Conservation (phyloP, 2,888 invertebrate species). For the Scaptomyza cyrtandrae region DNA sequence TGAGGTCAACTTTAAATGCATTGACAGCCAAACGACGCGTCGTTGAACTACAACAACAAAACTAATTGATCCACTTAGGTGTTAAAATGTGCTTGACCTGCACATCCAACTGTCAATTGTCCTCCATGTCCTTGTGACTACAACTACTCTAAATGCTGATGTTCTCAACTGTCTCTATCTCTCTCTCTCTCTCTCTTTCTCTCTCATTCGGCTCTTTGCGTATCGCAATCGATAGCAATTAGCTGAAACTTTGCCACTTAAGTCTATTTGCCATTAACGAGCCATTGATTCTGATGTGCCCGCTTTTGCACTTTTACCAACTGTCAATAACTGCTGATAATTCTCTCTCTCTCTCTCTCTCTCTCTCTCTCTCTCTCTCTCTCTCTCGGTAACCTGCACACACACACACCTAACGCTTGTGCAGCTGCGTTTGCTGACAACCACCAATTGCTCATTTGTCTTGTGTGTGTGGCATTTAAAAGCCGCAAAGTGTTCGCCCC, state of each 20-base stretch:
- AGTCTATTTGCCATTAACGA: conserved; percentile 29
- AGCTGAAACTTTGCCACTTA: conserved; percentile 20
- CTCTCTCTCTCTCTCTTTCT: neutral
- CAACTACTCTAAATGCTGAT: neutral
- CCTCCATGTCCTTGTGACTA: neutral
- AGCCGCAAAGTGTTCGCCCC: conserved; percentile 68
- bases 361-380: neutral
- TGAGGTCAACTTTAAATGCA: conserved; percentile 7
- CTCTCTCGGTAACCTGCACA: neutral
- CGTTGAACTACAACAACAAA: neutral
- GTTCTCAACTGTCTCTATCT: conserved; percentile 1
- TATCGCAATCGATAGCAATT: conserved; percentile 18
- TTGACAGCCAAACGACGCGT: neutral
- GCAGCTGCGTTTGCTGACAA: conserved; percentile 27
- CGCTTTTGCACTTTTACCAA: conserved; percentile 8
- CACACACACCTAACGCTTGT: neutral
- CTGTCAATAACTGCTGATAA: conserved; percentile 23
- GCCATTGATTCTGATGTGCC: conserved; percentile 35
- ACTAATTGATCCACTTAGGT: conserved; percentile 43
- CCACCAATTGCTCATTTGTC: conserved; percentile 68
- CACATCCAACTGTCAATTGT: conserved; percentile 37
- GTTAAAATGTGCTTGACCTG: conserved; percentile 32
- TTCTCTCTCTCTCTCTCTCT: neutral
- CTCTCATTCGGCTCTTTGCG: neutral
- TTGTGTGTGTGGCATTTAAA: conserved; percentile 59